Base-by-base conservation (phyloP, 2,113 vertebrate species). In the Sturnus vulgaris region DNA sequence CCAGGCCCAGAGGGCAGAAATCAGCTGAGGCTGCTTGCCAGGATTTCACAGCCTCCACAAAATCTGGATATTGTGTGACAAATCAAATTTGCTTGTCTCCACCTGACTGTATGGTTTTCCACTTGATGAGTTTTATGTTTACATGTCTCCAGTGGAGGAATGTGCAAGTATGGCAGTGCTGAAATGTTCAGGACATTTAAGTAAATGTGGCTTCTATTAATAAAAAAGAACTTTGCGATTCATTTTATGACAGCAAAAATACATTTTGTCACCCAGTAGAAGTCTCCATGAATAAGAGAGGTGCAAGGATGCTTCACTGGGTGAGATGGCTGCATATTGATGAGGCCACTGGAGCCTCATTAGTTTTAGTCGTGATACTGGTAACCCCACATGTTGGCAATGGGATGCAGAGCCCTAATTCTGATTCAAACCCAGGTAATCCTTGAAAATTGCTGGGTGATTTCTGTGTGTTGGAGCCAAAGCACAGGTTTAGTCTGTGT, bases 101-200 rank as follows among this genome's bases (percentile, higher is more conserved):
- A 88, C 59, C 94, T 88, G 80, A 72, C 59, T 88, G 85, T 73
- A 18, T 50, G n/a, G 13, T 35, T 92, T 95, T 93, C 75, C 65
- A 76, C 60, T 89, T 78, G 59, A 84, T 71, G 76, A 63, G 16
- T n/a, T 95, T 94, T 90, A 28, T 73, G 77, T 81, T 96, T 96
- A 53, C 52, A 1, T 86, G 71, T 65, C 52, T 69, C 27, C 69
- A 57, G 10, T 53, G 69, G 37, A 88, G 59, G 72, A 96, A 91
- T 47, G 68, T 2, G 13, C 53, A 82, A 55, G 33, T 46, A 25
- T 65, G 82, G 66, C 72, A 88, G 76, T 35, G 44, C 86, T 82
- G 61, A 88, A 80, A 52, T 85, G 89, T 82, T 86, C 55, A 65
- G 70, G 47, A 75, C 10, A 13, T 64, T 39, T 47, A 72, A 90